These are phyloP conservation scores for Vandiemenella viatica DNA, from an alignment of 2,888 invertebrate genomes.

Conservation along the genomic window DNA sequence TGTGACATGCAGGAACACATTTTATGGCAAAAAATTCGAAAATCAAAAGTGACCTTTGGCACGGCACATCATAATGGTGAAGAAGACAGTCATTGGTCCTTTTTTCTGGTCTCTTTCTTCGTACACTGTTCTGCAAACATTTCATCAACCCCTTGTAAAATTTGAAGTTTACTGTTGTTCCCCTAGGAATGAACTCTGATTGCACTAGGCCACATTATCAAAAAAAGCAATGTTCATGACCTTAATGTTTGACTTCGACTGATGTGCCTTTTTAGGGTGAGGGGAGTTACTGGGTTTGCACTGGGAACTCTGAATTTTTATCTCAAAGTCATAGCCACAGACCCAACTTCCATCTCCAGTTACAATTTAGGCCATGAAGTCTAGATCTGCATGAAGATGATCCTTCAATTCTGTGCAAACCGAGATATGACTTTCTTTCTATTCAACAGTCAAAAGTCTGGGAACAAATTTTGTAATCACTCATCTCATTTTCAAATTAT, in stretches of 20 bases:
- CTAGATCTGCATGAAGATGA: too few species aligned
- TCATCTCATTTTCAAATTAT: not conserved
- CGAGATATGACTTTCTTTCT: not conserved
- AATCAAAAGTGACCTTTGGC: not conserved
- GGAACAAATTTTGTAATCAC: not conserved
- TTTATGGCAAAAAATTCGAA: not conserved
- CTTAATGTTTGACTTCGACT: conserved; percentile 15
- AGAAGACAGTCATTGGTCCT: too few species aligned
- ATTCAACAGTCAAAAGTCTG: not conserved
- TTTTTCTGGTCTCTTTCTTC: conserved; percentile 15
- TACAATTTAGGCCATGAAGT: too few species aligned
- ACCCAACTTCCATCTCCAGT: not conserved
- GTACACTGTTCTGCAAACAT: conserved; percentile 13
- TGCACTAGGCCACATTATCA: not conserved
- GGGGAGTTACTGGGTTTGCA: conserved; percentile 12
- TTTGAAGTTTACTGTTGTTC: not conserved
- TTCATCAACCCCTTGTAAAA: conserved; percentile 9
- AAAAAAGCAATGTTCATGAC: conserved; percentile 13
- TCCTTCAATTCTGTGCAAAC: not conserved
- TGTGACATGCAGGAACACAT: not conserved
- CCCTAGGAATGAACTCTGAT: too few species aligned
- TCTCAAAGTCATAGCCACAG: conserved; percentile 10
- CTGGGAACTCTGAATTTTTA: conserved; percentile 13
- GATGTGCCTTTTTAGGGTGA: conserved; percentile 14
- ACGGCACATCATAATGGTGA: too few species aligned